These are phyloP conservation scores for Alloplasta piceator DNA, from an alignment of 2,888 invertebrate species.

Conservation along the genomic window DNA sequence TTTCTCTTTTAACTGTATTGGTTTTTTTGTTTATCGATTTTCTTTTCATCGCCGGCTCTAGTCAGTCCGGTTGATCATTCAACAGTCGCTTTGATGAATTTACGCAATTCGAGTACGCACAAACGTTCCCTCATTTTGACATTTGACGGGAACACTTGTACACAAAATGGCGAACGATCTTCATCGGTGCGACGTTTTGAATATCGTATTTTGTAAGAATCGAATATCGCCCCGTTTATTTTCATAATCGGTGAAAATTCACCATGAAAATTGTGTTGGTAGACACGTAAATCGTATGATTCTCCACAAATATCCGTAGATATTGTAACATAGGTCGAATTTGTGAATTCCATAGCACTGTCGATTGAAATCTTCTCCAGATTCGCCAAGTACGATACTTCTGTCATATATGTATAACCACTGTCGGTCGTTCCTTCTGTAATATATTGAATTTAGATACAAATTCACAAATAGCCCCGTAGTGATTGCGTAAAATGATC, in stretches of 20 bases:
- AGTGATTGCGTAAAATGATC: neutral
- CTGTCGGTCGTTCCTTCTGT: no score
- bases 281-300: neutral
- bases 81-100: neutral
- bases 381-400: neutral
- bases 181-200: neutral
- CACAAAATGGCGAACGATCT: no score
- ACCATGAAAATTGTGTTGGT: neutral
- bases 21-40: neutral
- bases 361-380: neutral
- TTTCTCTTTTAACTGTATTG: no score
- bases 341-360: neutral
- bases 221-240: no score
- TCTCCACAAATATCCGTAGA: neutral
- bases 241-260: no score
- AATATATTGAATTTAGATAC: no score
- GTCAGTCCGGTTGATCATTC: slow-evolving; percentile 7
- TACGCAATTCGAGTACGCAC: neutral
- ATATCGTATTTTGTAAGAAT: neutral
- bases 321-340: neutral
- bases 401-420: neutral
- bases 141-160: no score
- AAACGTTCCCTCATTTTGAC: neutral
- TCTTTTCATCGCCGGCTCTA: neutral
- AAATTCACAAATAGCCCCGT: no score